Evolutionary conservation across 2,113 vertebrate species (phyloP), one percentile per base, ranked within the genome.

Genomic region (Ammodytes marinus): DNA sequence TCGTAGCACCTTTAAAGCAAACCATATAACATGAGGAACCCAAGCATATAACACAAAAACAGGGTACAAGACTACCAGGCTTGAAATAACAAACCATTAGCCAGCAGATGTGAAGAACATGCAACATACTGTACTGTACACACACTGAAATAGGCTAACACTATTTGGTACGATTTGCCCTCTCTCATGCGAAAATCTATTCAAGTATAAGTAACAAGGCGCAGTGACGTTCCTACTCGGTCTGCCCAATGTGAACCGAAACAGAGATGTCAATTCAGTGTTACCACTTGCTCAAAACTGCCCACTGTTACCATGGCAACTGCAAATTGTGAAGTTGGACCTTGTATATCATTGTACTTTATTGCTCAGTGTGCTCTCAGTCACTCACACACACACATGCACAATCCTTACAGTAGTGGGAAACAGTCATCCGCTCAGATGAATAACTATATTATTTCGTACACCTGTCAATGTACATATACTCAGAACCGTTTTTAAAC

Each of bases 241-340:
- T 0, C 10, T 37, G 52, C 47, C 1, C 19, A 4, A 8, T 40
- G 60, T 60, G 58, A 60, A 66, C 35, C 12, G 68, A 86, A 77
- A 79, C n/a, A 64, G 37, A 81, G 35, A 84, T 46, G 80, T 88
- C 37, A 84, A 88, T 85, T 86, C 54, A 84, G 78, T 68, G 79
- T 83, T 72, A 86, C 58, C 87, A 86, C 86, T 92, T 84, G 83
- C 83, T 92, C 75, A 89, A 91, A 93, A 90, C 79, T 45, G 58
- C 86, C 53, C 77, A 58, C 75, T 78, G 95, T 95, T 93, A 79
- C 95, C 91, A 93, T 93, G 91, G 95, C 89, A 95, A 95, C 94
- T 79, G 82, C 86, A 93, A 83, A 89, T 89, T 91, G 89, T 90
- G 86, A 90, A 84, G 89, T 77, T 82, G 88, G 88, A 92, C 88